Evolutionary conservation across 2,888 invertebrate genomes (phyloP), one percentile per base, ranked within the genome.

Genomic region (Andrena praecox): DNA sequence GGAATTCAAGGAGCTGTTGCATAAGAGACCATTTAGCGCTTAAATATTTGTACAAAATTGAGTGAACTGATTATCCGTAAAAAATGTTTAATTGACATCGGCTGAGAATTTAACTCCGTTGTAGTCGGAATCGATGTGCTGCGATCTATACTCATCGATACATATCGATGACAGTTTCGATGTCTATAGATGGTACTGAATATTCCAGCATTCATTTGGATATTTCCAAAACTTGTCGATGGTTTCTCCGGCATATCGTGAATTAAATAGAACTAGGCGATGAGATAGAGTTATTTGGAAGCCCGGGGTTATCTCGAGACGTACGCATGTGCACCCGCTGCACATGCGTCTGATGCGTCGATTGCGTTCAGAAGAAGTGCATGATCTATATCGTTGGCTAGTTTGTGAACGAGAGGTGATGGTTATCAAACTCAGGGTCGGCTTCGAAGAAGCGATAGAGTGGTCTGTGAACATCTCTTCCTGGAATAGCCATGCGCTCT

Each of bases 381-480:
- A 35, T 64, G 31, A 68, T 56, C 24, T 68, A 33, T 62, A 64
- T 71, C 48, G 42, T 54, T 31, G 62, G 20, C 8, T 69, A 20
- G 74, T 77, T 48, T 48, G 42, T 12, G 59, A 31, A 76, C 56
- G 59, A 77, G 62, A 77, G 50, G 76, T 74, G 76, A 86, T 71
- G 70, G 62, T 33, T 70, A 64, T 78, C 52, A 76, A 78, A 60
- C 71, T 50, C 50, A 80, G 56, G 69, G 80, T 75, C 70, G 31
- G 33, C 79, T 87, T 73, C 79, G 56, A 80, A 69, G 86, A 87
- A 86, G 7, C n/a, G 82, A 77, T 87, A 80, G 85, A 77, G 56
- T 27, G 59, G 29, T n/a, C 10, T 16, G 42, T 5, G 27, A 70
- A 72, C 71, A 73, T 64, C 62, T 59, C 10, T 83, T 82, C 82